Conservation (phyloP, 2,113 vertebrate species). For the Diadophis punctatus region DNA sequence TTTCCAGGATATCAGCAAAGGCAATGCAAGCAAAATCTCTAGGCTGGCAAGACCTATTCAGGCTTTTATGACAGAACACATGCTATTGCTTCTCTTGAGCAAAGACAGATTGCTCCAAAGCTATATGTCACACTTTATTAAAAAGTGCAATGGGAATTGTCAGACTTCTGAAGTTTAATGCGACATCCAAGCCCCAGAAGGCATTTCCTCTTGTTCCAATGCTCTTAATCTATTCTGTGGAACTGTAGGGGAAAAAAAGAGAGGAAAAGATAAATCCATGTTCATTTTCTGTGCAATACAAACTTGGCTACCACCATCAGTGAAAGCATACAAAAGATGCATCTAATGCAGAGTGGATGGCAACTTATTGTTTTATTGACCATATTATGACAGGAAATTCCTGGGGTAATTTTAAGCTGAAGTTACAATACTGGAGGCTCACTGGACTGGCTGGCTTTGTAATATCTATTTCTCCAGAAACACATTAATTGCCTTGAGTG, state of each 20-base stretch:
- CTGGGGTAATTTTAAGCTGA: not conserved
- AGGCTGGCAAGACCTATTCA: conserved; percentile 4
- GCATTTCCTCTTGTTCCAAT: not conserved
- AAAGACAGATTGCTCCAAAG: conserved; percentile 38
- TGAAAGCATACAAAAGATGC: not conserved
- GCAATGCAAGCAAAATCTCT: conserved; percentile 21
- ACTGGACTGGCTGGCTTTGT: not conserved
- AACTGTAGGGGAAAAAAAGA: not conserved
- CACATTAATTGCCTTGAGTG: not conserved
- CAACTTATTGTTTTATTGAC: not conserved
- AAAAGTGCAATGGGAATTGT: conserved; percentile 24
- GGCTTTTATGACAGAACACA: conserved; percentile 33
- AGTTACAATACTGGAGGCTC: not conserved
- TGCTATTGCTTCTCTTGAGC: conserved; percentile 23
- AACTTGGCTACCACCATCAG: fast-evolving
- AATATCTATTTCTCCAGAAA: not conserved
- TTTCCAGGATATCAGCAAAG: conserved; percentile 3
- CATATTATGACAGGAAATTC: not conserved
- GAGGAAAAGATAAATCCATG: not conserved
- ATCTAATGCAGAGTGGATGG: not conserved
- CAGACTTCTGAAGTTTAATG: conserved; percentile 18
- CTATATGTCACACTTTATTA: conserved; percentile 44
- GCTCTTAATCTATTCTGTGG: not conserved
- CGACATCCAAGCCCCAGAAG: conserved; percentile 12
- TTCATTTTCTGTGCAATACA: not conserved